Percentiles rank a stretch among this genome's conserved stretches.
phyloP scores from a whole-genome alignment of 2,113 vertebrate species.

The Murina feae region DNA sequence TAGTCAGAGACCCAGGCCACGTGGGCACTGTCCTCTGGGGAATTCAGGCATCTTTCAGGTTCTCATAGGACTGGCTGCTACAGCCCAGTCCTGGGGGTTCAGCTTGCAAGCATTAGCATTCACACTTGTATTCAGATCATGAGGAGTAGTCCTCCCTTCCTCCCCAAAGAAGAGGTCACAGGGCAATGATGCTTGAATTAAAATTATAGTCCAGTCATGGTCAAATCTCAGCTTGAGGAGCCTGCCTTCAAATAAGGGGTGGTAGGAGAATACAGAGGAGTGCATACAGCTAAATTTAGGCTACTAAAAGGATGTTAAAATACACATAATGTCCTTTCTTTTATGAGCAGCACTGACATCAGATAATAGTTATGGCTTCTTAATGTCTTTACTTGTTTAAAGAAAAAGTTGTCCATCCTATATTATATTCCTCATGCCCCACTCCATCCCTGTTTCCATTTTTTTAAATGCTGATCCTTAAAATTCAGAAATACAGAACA shows the following conservation, averaged over 20 bases:
- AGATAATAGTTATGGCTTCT: not conserved
- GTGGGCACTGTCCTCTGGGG: not conserved
- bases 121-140: not conserved
- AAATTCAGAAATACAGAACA: slow-evolving; percentile 2
- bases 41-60: not conserved
- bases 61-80: not conserved
- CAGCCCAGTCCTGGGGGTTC: not conserved
- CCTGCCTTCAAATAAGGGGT: not conserved
- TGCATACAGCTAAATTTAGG: not conserved
- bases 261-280: not conserved
- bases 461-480: not conserved
- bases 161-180: not conserved
- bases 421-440: not conserved
- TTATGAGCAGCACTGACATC: not conserved
- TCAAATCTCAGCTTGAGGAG: not conserved
- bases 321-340: not conserved
- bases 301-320: not conserved
- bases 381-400: not conserved
- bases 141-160: not conserved
- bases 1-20: not conserved
- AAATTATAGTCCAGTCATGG: not conserved
- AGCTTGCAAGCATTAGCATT: not conserved
- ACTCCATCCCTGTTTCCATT: not conserved
- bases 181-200: not conserved
- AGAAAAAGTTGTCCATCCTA: not conserved